These are phyloP conservation scores for Anableps anableps DNA, from an alignment of 2,797 vertebrate species.

Conservation along the genomic window DNA sequence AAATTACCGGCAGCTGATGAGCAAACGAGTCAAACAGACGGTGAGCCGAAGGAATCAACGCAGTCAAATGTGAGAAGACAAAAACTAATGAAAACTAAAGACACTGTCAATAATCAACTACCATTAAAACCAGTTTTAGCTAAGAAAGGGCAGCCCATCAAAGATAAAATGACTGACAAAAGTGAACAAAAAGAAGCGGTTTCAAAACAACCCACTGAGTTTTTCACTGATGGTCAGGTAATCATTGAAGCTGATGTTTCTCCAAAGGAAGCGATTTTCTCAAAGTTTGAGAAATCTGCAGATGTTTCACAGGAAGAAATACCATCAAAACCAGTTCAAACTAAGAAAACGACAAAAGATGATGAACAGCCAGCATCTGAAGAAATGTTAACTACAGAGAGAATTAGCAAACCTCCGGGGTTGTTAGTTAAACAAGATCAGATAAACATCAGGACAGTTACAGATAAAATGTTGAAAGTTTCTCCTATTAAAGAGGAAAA, in stretches of 20 bases:
- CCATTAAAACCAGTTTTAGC: neutral
- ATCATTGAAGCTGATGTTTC: neutral
- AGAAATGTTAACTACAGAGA: neutral
- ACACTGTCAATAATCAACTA: neutral
- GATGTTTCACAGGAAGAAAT: neutral
- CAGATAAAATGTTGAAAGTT: neutral
- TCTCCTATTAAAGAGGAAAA: neutral
- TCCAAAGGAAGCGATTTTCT: neutral
- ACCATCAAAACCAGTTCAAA: neutral
- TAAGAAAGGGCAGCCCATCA: neutral
- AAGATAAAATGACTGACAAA: neutral
- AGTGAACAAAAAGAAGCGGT: neutral
- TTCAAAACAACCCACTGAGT: neutral
- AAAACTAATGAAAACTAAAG: neutral
- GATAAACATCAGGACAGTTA: neutral
- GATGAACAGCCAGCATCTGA: neutral
- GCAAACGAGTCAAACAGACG: neutral
- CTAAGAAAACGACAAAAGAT: neutral
- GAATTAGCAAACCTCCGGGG: neutral
- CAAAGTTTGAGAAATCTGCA: neutral
- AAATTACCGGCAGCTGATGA: neutral
- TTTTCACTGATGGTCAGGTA: neutral
- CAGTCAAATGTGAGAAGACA: neutral
- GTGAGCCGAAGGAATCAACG: neutral
- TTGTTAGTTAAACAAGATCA: neutral